These are phyloP conservation scores for Regulus satrapa DNA, from an alignment of 2,113 vertebrate genomes.

Conservation along the genomic window DNA sequence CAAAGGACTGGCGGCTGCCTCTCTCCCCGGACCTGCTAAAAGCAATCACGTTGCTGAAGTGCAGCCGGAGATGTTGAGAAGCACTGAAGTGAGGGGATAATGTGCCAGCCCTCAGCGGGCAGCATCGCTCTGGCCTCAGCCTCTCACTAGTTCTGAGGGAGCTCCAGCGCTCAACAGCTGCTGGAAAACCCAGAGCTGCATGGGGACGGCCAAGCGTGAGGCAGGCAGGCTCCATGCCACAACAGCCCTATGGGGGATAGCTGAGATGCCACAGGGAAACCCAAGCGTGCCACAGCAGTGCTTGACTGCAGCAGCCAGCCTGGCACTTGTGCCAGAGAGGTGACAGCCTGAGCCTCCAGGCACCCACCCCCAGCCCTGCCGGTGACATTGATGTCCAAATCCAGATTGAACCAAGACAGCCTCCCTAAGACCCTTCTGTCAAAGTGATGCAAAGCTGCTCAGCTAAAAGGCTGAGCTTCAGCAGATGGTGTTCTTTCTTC, in stretches of 20 bases:
- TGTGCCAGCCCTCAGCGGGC: neutral
- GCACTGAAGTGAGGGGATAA: neutral
- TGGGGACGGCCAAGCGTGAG: accelerated
- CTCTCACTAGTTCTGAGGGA: neutral
- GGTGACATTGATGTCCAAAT: neutral
- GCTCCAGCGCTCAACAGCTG: neutral
- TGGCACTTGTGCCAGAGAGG: neutral
- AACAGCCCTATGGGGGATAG: neutral
- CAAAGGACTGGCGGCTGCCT: neutral
- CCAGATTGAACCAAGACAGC: neutral
- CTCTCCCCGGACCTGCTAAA: neutral
- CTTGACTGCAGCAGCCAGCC: neutral
- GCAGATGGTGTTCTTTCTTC: neutral
- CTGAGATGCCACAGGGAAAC: conserved; percentile 23
- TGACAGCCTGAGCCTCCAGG: neutral
- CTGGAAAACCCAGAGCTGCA: accelerated
- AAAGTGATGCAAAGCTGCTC: neutral
- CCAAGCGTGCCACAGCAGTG: neutral
- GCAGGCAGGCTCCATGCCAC: neutral
- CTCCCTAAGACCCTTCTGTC: neutral
- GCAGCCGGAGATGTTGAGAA: neutral
- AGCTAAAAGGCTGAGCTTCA: neutral
- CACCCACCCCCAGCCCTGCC: neutral
- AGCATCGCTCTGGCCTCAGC: neutral
- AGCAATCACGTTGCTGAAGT: neutral